Evolutionary conservation across 2,113 vertebrate species (phyloP).

Genomic region (Tachycineta bicolor): DNA sequence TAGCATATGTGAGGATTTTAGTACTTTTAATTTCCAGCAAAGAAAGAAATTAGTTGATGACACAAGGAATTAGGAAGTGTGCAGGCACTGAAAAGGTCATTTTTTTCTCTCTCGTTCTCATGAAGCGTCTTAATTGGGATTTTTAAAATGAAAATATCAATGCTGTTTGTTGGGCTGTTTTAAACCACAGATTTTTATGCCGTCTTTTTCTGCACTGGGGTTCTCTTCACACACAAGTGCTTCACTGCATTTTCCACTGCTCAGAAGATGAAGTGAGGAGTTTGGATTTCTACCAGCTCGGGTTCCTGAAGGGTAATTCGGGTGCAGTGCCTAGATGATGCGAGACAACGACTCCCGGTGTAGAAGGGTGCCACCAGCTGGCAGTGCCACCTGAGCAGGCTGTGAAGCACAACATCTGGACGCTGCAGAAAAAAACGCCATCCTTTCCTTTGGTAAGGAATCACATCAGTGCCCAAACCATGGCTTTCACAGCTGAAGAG

Average conservation of each 20-base stretch:
- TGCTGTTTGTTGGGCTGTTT: background rate
- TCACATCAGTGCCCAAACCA: background rate
- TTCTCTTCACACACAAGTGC: background rate
- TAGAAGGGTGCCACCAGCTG: constrained; percentile 57
- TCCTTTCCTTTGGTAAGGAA: background rate
- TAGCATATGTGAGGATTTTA: background rate
- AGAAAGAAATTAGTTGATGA: background rate
- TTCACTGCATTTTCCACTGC: background rate
- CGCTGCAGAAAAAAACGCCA: background rate
- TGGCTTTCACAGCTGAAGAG: background rate
- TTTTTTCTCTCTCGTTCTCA: background rate
- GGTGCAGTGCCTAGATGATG: fast-evolving
- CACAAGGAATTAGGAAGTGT: background rate
- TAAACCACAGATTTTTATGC: background rate
- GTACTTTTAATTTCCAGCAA: background rate
- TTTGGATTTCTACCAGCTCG: background rate
- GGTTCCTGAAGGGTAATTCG: background rate
- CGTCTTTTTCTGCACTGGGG: background rate
- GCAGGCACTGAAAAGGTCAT: background rate
- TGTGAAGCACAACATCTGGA: background rate
- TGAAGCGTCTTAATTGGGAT: background rate
- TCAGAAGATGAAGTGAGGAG: background rate
- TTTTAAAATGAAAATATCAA: background rate
- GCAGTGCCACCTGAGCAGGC: background rate
- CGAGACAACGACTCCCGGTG: background rate